Evolutionary conservation across 2,888 invertebrate species (phyloP).

Genomic region (Euphydryas editha): DNA sequence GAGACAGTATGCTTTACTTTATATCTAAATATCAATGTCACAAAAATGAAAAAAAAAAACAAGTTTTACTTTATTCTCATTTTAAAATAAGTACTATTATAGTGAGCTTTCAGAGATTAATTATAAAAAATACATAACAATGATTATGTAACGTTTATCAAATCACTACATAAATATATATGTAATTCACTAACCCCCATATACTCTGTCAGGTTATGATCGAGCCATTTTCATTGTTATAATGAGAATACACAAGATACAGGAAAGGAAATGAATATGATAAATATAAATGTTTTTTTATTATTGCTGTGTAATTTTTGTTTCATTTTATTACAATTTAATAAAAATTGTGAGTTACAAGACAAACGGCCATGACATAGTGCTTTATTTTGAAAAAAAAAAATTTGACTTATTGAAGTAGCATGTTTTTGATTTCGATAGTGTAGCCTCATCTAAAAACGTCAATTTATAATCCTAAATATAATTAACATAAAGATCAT

Average conservation of each 20-base stretch:
- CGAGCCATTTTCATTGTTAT: neutral
- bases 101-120: conserved; percentile 23
- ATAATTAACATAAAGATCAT: conserved; percentile 10
- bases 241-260: neutral
- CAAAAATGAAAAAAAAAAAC: conserved; percentile 25
- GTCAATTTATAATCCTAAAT: neutral
- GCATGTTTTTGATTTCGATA: neutral
- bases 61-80: conserved; percentile 18
- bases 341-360: no score
- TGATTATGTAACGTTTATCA: conserved; percentile 18
- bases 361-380: neutral
- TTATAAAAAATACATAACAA: conserved; percentile 21
- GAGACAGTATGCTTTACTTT: conserved; percentile 21
- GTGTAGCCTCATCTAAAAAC: conserved; percentile 6
- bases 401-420: neutral
- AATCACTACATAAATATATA: conserved; percentile 22
- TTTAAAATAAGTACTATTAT: conserved; percentile 28
- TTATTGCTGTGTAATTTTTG: no score
- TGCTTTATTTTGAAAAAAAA: neutral
- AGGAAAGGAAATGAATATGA: neutral
- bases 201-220: conserved; percentile 23
- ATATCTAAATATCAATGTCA: conserved; percentile 23
- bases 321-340: no score
- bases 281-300: no score
- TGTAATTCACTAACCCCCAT: conserved; percentile 31